These are phyloP conservation scores for Psittacara wagleri DNA, from an alignment of 2,113 vertebrate genomes.

Conservation along the genomic window DNA sequence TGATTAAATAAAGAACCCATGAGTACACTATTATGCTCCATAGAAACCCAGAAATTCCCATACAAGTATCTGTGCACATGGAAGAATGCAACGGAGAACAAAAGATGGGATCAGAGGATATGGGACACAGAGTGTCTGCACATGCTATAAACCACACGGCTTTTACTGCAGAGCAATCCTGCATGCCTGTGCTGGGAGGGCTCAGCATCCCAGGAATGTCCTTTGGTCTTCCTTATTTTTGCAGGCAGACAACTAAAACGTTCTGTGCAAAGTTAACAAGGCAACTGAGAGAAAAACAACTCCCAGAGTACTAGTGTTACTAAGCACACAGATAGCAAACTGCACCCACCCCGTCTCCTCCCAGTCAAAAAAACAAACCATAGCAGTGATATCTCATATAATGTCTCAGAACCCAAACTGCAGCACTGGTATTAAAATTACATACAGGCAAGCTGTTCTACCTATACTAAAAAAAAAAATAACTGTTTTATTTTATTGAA, in stretches of 20 bases:
- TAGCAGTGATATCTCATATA: not conserved
- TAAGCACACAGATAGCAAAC: accelerated
- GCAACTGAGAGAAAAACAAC: not conserved
- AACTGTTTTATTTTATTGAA: not conserved
- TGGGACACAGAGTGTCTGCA: not conserved
- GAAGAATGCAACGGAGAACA: not conserved
- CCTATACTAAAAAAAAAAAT: not conserved
- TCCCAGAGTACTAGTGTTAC: not conserved
- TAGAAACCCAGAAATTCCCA: not conserved
- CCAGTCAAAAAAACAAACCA: not conserved
- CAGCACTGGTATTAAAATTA: not conserved
- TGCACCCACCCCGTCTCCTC: not conserved
- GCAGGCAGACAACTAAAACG: not conserved
- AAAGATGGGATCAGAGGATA: not conserved
- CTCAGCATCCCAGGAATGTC: not conserved
- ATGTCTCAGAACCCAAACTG: no score
- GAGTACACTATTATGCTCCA: accelerated
- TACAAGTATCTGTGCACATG: not conserved
- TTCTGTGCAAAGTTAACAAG: not conserved
- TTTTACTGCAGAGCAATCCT: not conserved
- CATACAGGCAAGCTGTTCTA: not conserved
- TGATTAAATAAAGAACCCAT: not conserved
- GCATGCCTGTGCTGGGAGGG: not conserved
- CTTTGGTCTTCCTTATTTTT: not conserved
- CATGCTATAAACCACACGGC: not conserved